Conservation (phyloP, 1,140 invertebrate species). For the Zaprionus nigranus region DNA sequence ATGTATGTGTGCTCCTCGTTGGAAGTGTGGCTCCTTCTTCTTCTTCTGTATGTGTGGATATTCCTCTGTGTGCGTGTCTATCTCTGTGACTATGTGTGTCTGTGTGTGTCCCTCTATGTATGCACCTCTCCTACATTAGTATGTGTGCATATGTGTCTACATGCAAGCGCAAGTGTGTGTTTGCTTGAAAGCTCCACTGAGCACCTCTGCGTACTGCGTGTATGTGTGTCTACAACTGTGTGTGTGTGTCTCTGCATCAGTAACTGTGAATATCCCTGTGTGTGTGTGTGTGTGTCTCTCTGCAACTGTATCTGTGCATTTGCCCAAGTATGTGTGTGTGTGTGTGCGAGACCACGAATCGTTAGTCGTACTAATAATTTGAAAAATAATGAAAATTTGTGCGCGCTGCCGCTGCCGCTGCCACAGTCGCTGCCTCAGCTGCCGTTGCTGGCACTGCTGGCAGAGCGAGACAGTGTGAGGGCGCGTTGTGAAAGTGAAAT, state of each 20-base stretch:
- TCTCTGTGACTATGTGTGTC: slow-evolving; percentile 1
- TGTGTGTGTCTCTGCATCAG: neutral
- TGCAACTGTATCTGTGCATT: neutral
- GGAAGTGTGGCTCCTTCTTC: neutral
- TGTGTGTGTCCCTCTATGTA: slow-evolving; percentile 16
- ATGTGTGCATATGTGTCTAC: neutral
- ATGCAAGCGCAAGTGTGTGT: slow-evolving; percentile 26
- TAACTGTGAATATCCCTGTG: neutral
- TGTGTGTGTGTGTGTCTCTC: neutral
- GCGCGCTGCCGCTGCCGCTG: slow-evolving; percentile 26
- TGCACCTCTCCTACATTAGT: neutral
- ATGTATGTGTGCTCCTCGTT: neutral
- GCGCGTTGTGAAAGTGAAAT: slow-evolving; percentile 29
- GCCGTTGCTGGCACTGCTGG: slow-evolving; percentile 7
- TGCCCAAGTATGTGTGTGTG: slow-evolving; percentile 15
- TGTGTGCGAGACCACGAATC: slow-evolving; percentile 75
- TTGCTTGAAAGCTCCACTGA: slow-evolving; percentile 2
- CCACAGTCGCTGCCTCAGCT: slow-evolving; percentile 11
- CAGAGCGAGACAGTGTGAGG: slow-evolving; percentile 23
- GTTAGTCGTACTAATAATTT: slow-evolving; percentile 84
- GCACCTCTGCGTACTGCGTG: no score
- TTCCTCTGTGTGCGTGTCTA: neutral
- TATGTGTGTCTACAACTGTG: neutral
- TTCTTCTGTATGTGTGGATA: neutral
- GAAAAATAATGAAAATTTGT: slow-evolving; percentile 77